These are phyloP conservation scores for Synergus japonicus DNA, from an alignment of 2,888 invertebrate genomes.

Conservation along the genomic window DNA sequence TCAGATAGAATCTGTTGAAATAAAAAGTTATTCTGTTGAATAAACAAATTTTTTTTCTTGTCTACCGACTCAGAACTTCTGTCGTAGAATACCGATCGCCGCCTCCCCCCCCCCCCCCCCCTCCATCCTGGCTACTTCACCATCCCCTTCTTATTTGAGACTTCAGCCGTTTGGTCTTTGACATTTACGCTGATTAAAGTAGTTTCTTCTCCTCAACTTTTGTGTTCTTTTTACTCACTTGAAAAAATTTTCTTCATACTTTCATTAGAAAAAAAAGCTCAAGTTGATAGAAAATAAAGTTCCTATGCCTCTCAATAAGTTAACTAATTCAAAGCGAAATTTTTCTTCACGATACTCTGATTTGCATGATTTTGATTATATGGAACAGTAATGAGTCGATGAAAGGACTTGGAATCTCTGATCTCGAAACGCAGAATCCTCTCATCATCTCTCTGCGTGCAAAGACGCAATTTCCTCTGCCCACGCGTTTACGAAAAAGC, in stretches of 20 bases:
- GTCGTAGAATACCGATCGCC: background rate
- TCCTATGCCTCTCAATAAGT: background rate
- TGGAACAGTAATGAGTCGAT: background rate
- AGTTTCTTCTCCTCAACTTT: conserved; percentile 30
- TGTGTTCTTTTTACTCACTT: background rate
- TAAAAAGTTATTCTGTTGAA: conserved; percentile 23
- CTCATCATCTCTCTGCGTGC: conserved; percentile 5
- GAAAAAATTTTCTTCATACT: conserved; percentile 8
- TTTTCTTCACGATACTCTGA: background rate
- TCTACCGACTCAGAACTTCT: background rate
- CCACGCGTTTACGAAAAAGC: conserved; percentile 31
- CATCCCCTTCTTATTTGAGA: background rate
- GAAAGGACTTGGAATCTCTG: background rate
- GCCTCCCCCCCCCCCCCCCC: background rate
- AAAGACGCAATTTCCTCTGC: conserved; percentile 13
- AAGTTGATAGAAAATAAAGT: too few relatives aligned
- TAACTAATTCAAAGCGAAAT: background rate
- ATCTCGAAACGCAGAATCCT: background rate
- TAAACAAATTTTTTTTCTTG: conserved; percentile 19
- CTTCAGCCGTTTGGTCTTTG: conserved; percentile 16
- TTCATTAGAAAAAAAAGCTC: background rate
- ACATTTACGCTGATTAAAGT: conserved; percentile 36
- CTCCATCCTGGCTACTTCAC: background rate
- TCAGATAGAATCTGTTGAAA: background rate
- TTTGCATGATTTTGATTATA: background rate